These are phyloP conservation scores for Tanytarsus gracilentus DNA, from an alignment of 2,888 invertebrate genomes.

Conservation along the genomic window DNA sequence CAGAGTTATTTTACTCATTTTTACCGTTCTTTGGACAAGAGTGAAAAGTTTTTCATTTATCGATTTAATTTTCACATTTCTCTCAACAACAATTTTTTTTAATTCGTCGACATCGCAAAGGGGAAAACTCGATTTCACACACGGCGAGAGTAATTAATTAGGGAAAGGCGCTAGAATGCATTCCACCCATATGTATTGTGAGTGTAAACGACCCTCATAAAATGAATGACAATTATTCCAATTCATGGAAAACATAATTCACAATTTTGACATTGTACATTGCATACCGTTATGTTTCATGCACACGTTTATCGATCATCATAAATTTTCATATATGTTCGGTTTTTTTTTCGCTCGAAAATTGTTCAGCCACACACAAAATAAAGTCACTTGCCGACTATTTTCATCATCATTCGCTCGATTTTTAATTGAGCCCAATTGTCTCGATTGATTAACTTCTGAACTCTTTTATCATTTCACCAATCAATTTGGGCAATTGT, in stretches of 20 bases:
- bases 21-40: no score
- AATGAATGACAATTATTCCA: slow-evolving; percentile 20
- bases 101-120: no score
- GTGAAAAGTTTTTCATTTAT: no score
- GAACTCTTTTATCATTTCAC: slow-evolving; percentile 10
- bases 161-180: no score
- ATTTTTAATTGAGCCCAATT: slow-evolving; percentile 17
- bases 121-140: no score
- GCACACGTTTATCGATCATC: slow-evolving; percentile 23
- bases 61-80: no score
- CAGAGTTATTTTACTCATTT: no score
- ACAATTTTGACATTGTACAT: neutral
- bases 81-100: no score
- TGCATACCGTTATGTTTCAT: neutral
- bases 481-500: no score
- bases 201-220: slow-evolving; percentile 21
- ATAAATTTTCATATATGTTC: neutral
- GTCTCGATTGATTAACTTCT: slow-evolving; percentile 28
- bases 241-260: neutral
- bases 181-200: slow-evolving; percentile 17
- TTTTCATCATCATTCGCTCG: neutral
- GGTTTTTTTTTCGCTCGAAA: neutral
- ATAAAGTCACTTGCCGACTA: neutral
- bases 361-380: neutral
- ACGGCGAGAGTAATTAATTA: no score